A percentile compares a stretch with the other conserved stretches of the same genome.
phyloP scores from a whole-genome alignment of 2,113 vertebrate genomes.

The Haemorhous mexicanus region DNA sequence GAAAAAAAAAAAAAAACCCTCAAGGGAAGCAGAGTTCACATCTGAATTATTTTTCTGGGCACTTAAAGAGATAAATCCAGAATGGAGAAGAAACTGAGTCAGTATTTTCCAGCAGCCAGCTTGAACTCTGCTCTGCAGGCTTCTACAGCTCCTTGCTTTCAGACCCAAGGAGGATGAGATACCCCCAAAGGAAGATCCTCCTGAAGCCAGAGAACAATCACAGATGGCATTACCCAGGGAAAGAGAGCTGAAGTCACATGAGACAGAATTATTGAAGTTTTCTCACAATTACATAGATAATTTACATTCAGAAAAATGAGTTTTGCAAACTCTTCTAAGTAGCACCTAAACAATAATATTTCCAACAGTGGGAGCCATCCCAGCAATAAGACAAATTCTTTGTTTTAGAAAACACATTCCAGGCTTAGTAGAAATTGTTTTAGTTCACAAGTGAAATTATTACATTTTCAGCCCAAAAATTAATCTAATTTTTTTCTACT shows the following conservation, averaged over 20 bases:
- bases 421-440: neutral
- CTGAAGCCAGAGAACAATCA: neutral
- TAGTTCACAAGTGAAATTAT: neutral
- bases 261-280: neutral
- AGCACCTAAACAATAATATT: neutral
- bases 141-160: neutral
- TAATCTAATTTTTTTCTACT: neutral
- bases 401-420: neutral
- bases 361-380: neutral
- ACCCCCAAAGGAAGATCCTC: neutral
- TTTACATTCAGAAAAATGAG: neutral
- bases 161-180: neutral
- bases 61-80: neutral
- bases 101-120: neutral
- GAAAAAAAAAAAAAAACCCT: neutral
- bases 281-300: neutral
- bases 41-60: neutral
- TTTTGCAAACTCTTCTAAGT: neutral
- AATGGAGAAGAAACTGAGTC: neutral
- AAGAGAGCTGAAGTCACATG: neutral
- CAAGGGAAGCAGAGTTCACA: neutral
- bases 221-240: neutral
- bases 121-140: neutral
- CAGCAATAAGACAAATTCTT: neutral
- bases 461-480: neutral